Percentiles rank a stretch among this genome's conserved stretches.
Conservation (phyloP, 2,797 vertebrate genomes). For the Gambusia yucatana region DNA sequence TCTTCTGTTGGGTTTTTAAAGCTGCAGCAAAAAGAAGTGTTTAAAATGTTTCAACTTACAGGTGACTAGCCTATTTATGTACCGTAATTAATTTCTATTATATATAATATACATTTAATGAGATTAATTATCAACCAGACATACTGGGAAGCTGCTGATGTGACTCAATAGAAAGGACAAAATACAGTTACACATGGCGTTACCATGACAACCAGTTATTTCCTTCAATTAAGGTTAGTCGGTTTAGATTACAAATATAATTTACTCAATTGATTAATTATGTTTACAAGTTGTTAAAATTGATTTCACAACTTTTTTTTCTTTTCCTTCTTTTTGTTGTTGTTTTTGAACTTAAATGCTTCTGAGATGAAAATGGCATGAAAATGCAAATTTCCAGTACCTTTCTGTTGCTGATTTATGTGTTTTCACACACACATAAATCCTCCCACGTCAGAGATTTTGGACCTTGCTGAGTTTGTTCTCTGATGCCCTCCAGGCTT, state of each 20-base stretch:
- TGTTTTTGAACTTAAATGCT: not conserved
- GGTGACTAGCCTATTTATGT: too few relatives aligned
- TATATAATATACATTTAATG: too few relatives aligned
- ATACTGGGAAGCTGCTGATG: not conserved
- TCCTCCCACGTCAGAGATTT: not conserved
- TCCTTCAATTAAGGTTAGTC: not conserved
- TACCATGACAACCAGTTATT: not conserved
- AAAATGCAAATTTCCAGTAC: not conserved
- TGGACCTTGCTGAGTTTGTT: not conserved
- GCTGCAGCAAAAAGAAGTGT: not conserved
- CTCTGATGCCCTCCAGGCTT: not conserved
- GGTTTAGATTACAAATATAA: not conserved
- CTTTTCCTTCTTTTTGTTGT: too few relatives aligned
- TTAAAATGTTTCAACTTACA: not conserved
- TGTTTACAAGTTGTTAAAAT: not conserved
- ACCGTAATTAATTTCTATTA: too few relatives aligned
- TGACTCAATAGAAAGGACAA: not conserved
- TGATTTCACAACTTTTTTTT: not conserved
- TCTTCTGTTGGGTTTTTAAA: too few relatives aligned
- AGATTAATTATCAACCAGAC: not conserved
- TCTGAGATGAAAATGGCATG: not conserved
- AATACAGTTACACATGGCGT: not conserved
- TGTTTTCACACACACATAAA: not conserved
- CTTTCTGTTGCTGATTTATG: not conserved
- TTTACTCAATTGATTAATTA: not conserved